Base-by-base conservation (phyloP, 2,113 vertebrate genomes). In the Oreochromis spilurus region DNA sequence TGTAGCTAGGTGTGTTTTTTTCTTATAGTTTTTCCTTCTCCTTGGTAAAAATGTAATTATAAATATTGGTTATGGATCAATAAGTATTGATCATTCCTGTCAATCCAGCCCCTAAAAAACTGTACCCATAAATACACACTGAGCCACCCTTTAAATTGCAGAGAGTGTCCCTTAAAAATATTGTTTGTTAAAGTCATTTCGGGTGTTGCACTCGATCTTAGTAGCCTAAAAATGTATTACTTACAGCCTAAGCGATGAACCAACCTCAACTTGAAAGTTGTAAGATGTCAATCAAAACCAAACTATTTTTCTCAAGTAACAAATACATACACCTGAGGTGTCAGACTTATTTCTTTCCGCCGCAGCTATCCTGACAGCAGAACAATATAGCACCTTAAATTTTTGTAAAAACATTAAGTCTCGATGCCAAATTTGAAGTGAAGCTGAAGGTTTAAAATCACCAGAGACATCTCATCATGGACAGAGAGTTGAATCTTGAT, bases 401-500 rank as follows among this genome's bases (percentile, higher is more conserved):
- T 85, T 87, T 91, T 65, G 52, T 72, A 75, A 53, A 75, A 89
- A 91, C 82, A 83, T 88, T 81, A 84, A 81, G 79, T 72, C 67
- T 83, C 38, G 8, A 77, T 60, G 21, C 24, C 24, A 62, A 60
- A 83, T 87, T 86, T 89, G 86, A 91, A 58, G 89, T 83, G 84
- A 87, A 92, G 81, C 83, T 89, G 91, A 94, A 92, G 93, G 85
- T 92, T 93, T 87, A 45, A 92, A 94, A 88, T 90, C 94, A 92
- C 87, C 79, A 24, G 91, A 94, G 91, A 93, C 88, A 40, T 90
- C 93, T 94, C 90, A 81, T 96, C 95, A 94, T 93, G 95, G 96
- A 95, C 95, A 93, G 94, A 90, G 91, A 92, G 91, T 95, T 95
- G 94, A 93, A 95, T 93, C 93, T 34, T 79, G 89, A 93, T 94